Base-by-base conservation (phyloP, 1,140 invertebrate genomes). In the Chionoecetes opilio region DNA sequence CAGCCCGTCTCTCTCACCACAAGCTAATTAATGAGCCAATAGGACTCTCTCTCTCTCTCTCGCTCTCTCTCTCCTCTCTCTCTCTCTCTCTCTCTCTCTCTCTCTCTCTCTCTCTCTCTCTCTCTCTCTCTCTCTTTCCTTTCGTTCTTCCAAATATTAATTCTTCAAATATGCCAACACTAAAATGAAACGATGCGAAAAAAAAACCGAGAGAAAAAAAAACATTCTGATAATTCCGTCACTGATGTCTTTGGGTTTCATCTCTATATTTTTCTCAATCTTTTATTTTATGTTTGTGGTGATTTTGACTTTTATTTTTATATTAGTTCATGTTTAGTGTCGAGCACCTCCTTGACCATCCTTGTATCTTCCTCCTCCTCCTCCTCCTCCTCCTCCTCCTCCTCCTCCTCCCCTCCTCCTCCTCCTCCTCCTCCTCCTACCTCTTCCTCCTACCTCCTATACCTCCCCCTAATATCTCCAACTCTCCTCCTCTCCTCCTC, bases 301-400 rank as follows among this genome's bases (percentile, higher is more conserved):
- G 5, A 6, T 21, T 3, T 8, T n/a, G 6, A 0, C n/a, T 75
- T n/a, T n/a, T 21, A 5, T 75, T 75, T 75, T n/a, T 75, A 75
- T 75, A 75, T 75, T 75, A 75, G 63, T 75, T 75, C 63, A 75
- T 75, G 63, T 75, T n/a, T 75, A 75, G 63, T 75, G 63, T 75
- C 3, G 63, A 75, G 63, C n/a, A 75, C 63, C 63, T 75, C 63
- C 63, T 75, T 75, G 6, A 75, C 63, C 63, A 75, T 75, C 63
- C 63, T 75, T 75, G 63, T 75, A 75, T n/a, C 63, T 75, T 26
- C 21, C n/a, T 26, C 21, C n/a, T 26, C 21, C n/a, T 26, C 21
- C n/a, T 26, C 21, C 1, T 26, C 21, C 6, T 21, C 63, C 11
- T 21, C 63, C 17, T 21, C n/a, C 63, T 6, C 21, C 2, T 6